Evolutionary conservation across 2,888 invertebrate species (phyloP), one percentile per base, ranked within the genome.

Genomic region (Odontocolon sp.): DNA sequence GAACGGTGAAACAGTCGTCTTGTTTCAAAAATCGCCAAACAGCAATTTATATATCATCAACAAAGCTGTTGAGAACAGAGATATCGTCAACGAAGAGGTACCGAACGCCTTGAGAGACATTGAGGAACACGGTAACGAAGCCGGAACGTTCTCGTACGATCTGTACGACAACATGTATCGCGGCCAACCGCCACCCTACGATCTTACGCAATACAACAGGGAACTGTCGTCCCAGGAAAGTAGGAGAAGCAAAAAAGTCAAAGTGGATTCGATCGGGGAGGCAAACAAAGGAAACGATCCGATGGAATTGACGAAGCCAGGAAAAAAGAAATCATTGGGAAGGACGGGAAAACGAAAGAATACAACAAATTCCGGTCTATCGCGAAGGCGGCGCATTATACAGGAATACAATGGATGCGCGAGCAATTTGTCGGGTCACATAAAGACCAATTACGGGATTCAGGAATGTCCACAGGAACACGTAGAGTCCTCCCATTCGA

Each of bases 41-140:
- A 90, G 90, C 45, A 90, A 90, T 80, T 77, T 90, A 6, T 90
- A 89, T 71, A 88, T 90, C 1, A 90, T 90, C 36, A 90, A 90
- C 69, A 90, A 90, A 77, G 90, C 90, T 0, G 84, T 86, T 0
- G 88, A 88, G 26, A 87, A 83, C 57, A 69, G 72, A 5, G 80
- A 80, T 54, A 75, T 73, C 45, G 82, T 42, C 2, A 85, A 83
- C 3, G 87, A 87, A 4, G 87, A 86, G 0, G 70, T 57, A 1
- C 74, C 71, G 0, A 74, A 68, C 4, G 40, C 73, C 69, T 45
- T 56, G 4, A 72, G 68, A 6, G 81, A 81, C 5, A 84, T 66
- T 61, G 26, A 3, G 38, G 81, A 66, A 64, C 70, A 81, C 79
- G 76, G 16, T 64, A 70, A 38, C 68, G 77, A 81, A 3, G 9